Conservation (phyloP, 1,140 invertebrate species). For the Sipha flava region DNA sequence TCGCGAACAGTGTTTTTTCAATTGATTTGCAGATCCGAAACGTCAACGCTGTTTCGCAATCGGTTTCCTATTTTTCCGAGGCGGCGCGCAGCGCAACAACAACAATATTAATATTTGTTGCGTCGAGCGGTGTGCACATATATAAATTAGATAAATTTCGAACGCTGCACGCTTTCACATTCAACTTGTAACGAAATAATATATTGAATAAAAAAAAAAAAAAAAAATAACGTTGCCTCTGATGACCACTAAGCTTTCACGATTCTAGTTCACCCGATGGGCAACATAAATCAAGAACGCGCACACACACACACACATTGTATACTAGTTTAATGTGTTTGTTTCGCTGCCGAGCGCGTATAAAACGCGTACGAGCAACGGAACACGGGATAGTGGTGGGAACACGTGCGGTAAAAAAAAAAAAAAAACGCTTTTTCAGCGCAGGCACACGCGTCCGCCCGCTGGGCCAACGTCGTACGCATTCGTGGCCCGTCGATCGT, state of each 20-base stretch:
- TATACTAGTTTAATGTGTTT: not conserved
- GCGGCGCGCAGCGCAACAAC: too few species aligned
- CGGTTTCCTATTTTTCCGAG: not conserved
- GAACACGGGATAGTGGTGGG: not conserved
- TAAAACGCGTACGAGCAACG: too few species aligned
- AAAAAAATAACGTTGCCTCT: not conserved
- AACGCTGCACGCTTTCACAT: not conserved
- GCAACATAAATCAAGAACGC: conserved; percentile 4
- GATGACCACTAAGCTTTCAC: not conserved
- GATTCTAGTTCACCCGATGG: conserved; percentile 10
- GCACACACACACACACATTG: too few species aligned
- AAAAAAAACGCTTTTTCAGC: not conserved
- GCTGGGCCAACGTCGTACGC: too few species aligned
- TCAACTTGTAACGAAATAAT: not conserved
- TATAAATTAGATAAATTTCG: not conserved
- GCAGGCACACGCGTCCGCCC: too few species aligned
- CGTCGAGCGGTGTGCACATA: too few species aligned
- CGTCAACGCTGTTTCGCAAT: not conserved
- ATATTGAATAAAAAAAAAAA: not conserved
- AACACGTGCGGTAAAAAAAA: not conserved
- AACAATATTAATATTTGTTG: too few species aligned
- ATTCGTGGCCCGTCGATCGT: too few species aligned
- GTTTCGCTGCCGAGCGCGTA: not conserved
- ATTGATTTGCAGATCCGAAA: not conserved
- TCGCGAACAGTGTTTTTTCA: not conserved